These are phyloP conservation scores for Petroica traversi DNA, from an alignment of 2,113 vertebrate genomes.

Conservation along the genomic window DNA sequence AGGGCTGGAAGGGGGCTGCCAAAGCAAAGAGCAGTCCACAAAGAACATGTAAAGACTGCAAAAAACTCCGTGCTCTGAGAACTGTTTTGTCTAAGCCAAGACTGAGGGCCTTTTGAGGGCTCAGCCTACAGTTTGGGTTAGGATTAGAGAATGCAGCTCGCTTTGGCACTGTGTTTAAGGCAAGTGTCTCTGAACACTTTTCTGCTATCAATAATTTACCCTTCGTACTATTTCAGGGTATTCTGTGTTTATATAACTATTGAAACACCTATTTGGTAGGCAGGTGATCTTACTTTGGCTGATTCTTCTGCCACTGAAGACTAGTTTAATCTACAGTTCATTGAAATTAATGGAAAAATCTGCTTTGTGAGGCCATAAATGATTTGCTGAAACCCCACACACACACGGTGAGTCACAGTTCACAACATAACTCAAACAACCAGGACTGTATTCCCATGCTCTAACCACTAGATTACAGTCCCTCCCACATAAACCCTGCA, in stretches of 20 bases:
- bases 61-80: rapidly evolving
- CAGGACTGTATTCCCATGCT: slow-evolving; percentile 46
- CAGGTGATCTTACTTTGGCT: neutral
- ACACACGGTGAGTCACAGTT: slow-evolving; percentile 19
- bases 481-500: slow-evolving; percentile 50
- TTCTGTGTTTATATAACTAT: neutral
- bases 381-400: slow-evolving; percentile 42
- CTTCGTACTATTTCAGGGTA: neutral
- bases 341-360: slow-evolving; percentile 37
- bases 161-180: slow-evolving; percentile 2
- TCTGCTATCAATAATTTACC: slow-evolving; percentile 7
- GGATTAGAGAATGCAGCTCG: neutral
- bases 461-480: slow-evolving; percentile 38
- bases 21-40: neutral
- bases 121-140: neutral
- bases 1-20: neutral
- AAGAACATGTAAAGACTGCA: neutral
- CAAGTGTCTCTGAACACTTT: neutral
- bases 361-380: slow-evolving; percentile 24
- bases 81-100: neutral
- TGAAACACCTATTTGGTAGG: neutral
- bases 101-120: neutral
- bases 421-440: slow-evolving; percentile 6
- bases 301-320: neutral
- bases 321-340: neutral